These are phyloP conservation scores for Nephrotoma appendiculata DNA, from an alignment of 2,888 invertebrate genomes.

Conservation along the genomic window DNA sequence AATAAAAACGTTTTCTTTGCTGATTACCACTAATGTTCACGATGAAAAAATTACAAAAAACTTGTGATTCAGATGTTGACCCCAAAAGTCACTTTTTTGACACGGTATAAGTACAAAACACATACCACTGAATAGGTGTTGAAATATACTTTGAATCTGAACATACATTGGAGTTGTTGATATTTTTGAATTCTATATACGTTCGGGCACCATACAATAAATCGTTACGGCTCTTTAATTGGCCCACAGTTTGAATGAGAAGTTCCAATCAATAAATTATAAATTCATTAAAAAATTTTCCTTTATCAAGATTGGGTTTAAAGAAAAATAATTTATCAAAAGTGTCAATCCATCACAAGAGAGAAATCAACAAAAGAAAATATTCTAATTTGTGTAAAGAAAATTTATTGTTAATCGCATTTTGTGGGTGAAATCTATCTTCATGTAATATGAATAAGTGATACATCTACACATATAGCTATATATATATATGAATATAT, in stretches of 20 bases:
- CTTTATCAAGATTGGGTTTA: neutral
- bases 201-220: no score
- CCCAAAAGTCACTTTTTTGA: no score
- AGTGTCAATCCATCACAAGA: neutral
- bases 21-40: no score
- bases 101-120: no score
- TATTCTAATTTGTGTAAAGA: neutral
- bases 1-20: no score
- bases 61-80: no score
- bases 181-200: no score
- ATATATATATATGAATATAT: neutral
- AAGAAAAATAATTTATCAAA: neutral
- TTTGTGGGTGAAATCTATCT: neutral
- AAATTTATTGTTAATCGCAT: neutral
- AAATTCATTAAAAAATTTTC: neutral
- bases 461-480: neutral
- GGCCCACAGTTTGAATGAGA: neutral
- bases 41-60: no score
- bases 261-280: neutral
- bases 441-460: neutral
- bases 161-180: no score
- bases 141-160: no score
- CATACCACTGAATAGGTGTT: no score
- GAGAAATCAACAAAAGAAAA: neutral
- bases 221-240: no score